Evolutionary conservation across 2,113 vertebrate species (phyloP).

Genomic region (Turdus rufiventris): DNA sequence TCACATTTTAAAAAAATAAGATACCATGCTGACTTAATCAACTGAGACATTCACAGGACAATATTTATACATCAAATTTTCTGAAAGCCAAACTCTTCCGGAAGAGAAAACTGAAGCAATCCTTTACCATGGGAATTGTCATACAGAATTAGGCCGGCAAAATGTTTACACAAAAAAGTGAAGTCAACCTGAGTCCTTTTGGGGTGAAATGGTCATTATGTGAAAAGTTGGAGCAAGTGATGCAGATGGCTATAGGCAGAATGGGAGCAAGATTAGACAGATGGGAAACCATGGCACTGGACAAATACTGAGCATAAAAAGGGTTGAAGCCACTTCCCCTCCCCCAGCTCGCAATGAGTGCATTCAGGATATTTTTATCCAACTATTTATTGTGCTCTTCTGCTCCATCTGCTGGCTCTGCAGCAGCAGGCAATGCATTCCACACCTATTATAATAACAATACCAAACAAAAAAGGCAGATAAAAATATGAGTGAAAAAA

Average conservation of each 20-base stretch:
- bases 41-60: fast-evolving
- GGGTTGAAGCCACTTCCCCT: neutral
- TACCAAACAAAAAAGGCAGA: neutral
- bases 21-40: neutral
- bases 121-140: neutral
- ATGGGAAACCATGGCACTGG: neutral
- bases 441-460: neutral
- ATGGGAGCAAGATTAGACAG: neutral
- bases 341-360: neutral
- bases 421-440: neutral
- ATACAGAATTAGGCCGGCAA: neutral
- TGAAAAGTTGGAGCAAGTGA: neutral
- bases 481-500: neutral
- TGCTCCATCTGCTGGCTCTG: constrained; percentile 58
- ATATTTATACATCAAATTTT: neutral
- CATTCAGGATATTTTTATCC: neutral
- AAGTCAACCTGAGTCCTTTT: neutral
- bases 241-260: neutral
- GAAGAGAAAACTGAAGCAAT: neutral
- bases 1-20: neutral
- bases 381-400: constrained; percentile 13
- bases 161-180: neutral
- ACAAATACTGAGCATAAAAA: neutral
- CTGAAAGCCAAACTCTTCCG: neutral
- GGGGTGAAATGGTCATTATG: neutral